Conservation (phyloP, 1,140 invertebrate genomes). For the Triops longicaudatus region DNA sequence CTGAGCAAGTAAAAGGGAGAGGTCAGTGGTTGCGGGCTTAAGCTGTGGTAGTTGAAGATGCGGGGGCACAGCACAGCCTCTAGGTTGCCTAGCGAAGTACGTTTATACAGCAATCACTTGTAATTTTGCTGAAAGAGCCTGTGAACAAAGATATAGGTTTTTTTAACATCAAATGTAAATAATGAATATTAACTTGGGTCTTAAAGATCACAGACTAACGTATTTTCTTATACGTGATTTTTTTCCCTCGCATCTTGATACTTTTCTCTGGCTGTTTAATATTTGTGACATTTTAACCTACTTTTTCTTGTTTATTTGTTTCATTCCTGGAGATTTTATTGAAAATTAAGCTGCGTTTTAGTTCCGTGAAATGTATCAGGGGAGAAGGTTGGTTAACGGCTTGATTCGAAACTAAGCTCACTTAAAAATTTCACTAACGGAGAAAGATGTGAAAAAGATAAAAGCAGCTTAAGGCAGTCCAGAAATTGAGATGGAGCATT, state of each 20-base stretch:
- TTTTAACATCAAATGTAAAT: neutral
- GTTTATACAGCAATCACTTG: slow-evolving; percentile 3
- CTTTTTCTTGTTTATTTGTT: no score
- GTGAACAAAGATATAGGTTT: neutral
- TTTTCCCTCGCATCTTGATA: no score
- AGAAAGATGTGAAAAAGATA: neutral
- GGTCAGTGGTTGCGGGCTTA: neutral
- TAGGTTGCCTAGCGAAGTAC: neutral
- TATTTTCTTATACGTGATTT: no score
- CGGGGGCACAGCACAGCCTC: neutral
- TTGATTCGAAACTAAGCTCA: neutral
- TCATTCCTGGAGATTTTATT: neutral
- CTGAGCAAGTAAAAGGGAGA: neutral
- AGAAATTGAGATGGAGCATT: neutral
- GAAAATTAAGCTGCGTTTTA: no score
- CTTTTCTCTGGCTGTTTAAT: no score
- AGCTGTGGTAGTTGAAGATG: neutral
- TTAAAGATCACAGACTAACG: no score
- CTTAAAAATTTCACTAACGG: neutral
- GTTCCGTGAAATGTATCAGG: no score
- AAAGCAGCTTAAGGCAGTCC: neutral
- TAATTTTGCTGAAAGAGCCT: neutral
- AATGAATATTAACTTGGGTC: neutral
- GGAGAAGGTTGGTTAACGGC: neutral
- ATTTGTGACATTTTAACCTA: no score